A percentile compares a stretch with the other conserved stretches of the same genome.
Evolutionary conservation across 92 coral and sea anemone species (phyloP).

Genomic region (Porites cylindrica): DNA sequence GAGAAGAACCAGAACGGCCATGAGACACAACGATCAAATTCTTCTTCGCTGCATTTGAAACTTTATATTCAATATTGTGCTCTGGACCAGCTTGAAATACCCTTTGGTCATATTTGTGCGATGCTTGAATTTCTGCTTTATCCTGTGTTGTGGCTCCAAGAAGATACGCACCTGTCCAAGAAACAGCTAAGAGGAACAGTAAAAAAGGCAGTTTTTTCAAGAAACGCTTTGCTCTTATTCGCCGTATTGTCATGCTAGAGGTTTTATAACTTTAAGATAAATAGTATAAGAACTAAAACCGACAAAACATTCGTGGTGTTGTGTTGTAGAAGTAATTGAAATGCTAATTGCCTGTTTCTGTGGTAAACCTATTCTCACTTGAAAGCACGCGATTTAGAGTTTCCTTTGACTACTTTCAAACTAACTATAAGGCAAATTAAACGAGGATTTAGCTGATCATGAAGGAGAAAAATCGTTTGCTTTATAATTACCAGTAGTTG

Average conservation of each 20-base stretch:
- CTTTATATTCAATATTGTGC: neutral
- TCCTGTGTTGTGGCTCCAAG: neutral
- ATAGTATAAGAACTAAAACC: neutral
- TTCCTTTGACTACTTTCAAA: too few relatives aligned
- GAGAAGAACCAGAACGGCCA: constrained; percentile 63
- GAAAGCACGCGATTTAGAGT: neutral
- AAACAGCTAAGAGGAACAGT: neutral
- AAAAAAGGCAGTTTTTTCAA: constrained; percentile 2
- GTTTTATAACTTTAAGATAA: too few relatives aligned
- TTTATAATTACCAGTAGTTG: too few relatives aligned
- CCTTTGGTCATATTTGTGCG: neutral
- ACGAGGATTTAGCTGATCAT: too few relatives aligned
- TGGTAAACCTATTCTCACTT: neutral
- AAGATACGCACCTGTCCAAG: neutral
- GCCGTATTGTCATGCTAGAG: constrained; percentile 5
- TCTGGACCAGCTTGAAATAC: neutral
- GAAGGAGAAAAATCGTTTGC: too few relatives aligned
- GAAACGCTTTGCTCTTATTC: neutral
- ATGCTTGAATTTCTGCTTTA: neutral
- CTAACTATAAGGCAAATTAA: too few relatives aligned
- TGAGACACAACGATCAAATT: constrained; percentile 53
- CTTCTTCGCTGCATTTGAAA: constrained; percentile 5
- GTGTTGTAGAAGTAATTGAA: too few relatives aligned
- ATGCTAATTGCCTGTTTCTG: neutral
- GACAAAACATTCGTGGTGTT: too few relatives aligned